These are phyloP conservation scores for Serilophus lunatus DNA, from an alignment of 2,113 vertebrate genomes.

Conservation along the genomic window DNA sequence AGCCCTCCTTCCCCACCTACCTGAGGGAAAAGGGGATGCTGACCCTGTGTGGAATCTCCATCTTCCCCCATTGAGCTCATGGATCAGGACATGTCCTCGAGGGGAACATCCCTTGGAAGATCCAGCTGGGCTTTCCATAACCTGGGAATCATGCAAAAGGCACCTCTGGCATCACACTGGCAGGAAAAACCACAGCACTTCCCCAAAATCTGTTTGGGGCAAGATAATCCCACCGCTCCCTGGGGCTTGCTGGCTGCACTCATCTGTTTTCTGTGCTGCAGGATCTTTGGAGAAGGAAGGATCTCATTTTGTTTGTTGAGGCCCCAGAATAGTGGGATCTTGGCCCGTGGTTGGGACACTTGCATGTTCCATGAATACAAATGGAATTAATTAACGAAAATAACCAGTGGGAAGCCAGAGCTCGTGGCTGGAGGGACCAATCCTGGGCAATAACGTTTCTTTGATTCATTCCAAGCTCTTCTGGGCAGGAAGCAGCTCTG, in stretches of 20 bases:
- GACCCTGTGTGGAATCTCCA: background rate
- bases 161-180: background rate
- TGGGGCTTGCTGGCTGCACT: background rate
- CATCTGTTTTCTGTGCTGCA: background rate
- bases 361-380: background rate
- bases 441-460: background rate
- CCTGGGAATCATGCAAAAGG: background rate
- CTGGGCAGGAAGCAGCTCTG: background rate
- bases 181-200: too few species aligned
- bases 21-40: background rate
- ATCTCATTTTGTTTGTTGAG: background rate
- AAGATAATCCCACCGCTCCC: background rate
- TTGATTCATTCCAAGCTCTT: background rate
- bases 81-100: background rate
- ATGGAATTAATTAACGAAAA: constrained; percentile 14
- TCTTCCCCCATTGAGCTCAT: background rate
- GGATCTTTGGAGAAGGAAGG: background rate
- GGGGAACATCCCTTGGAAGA: background rate
- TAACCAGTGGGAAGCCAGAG: background rate
- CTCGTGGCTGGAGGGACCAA: background rate
- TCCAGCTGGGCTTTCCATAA: background rate
- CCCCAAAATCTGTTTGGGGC: background rate
- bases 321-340: background rate
- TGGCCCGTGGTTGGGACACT: background rate
- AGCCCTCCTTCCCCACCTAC: background rate